Evolutionary conservation across 1,140 invertebrate genomes (phyloP).

Genomic region (Lerema accius): DNA sequence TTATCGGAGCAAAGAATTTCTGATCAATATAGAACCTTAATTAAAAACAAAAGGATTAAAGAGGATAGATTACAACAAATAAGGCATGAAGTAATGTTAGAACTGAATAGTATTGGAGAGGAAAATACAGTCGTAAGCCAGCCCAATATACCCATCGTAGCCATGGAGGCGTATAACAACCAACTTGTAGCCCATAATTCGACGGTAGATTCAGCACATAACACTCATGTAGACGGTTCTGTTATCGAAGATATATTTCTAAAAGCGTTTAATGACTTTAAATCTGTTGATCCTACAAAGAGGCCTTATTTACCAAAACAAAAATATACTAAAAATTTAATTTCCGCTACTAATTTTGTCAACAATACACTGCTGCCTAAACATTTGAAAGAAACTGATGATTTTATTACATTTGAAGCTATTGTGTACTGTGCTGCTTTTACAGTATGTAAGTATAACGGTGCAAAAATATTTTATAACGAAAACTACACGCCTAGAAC

Average conservation of each 20-base stretch:
- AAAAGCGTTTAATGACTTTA: conserved; percentile 11
- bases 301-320: conserved; percentile 42
- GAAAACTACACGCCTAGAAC: too few species aligned
- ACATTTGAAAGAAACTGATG: background rate
- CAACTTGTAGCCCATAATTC: too few species aligned
- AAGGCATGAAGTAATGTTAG: conserved; percentile 2
- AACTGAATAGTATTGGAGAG: background rate
- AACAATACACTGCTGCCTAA: conserved; percentile 28
- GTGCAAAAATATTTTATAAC: conserved; percentile 8
- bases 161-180: too few species aligned
- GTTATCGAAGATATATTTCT: conserved; percentile 3
- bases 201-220: too few species aligned
- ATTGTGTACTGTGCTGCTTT: conserved; percentile 27
- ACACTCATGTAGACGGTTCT: too few species aligned
- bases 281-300: conserved; percentile 12
- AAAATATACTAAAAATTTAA: conserved; percentile 37
- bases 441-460: conserved; percentile 10
- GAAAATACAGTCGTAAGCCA: background rate
- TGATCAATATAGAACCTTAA: conserved; percentile 34
- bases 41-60: conserved; percentile 26
- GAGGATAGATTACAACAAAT: background rate
- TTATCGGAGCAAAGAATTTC: conserved; percentile 30
- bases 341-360: conserved; percentile 24
- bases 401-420: conserved; percentile 6
- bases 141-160: too few species aligned